phyloP scores from a whole-genome alignment of 2,888 invertebrate species.

The Tipula vernalis region DNA sequence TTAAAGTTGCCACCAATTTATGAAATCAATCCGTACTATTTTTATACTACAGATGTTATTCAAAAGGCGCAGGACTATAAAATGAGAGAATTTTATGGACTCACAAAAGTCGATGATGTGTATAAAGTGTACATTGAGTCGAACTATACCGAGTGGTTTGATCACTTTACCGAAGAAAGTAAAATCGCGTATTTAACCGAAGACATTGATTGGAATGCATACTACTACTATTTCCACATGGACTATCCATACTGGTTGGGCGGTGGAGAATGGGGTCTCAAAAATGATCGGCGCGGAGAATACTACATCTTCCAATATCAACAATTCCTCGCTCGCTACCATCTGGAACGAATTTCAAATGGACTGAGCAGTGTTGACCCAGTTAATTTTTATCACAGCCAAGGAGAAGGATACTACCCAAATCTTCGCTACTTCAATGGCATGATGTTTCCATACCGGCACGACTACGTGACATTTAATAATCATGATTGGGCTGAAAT shows the following conservation, averaged over 20 bases:
- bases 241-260: constrained; percentile 59
- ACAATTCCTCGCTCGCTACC: constrained; percentile 55
- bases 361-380: constrained; percentile 48
- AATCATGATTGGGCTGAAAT: constrained; percentile 24
- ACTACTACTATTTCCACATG: constrained; percentile 53
- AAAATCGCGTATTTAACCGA: constrained; percentile 58
- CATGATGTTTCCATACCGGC: constrained; percentile 50
- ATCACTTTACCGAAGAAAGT: constrained; percentile 46
- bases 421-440: constrained; percentile 52
- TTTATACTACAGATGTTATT: constrained; percentile 45
- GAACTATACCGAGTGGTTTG: constrained; percentile 52
- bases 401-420: constrained; percentile 49
- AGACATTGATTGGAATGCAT: constrained; percentile 61
- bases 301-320: constrained; percentile 51
- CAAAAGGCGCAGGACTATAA: constrained; percentile 37
- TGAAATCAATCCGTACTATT: constrained; percentile 52
- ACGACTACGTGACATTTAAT: constrained; percentile 28
- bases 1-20: constrained; percentile 53
- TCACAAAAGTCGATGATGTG: constrained; percentile 37
- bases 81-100: constrained; percentile 44
- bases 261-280: constrained; percentile 31
- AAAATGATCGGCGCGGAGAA: constrained; percentile 49
- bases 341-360: constrained; percentile 53
- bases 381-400: constrained; percentile 42
- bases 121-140: constrained; percentile 48